Conservation (phyloP, 2,888 invertebrate species). For the Thelaira solivaga region DNA sequence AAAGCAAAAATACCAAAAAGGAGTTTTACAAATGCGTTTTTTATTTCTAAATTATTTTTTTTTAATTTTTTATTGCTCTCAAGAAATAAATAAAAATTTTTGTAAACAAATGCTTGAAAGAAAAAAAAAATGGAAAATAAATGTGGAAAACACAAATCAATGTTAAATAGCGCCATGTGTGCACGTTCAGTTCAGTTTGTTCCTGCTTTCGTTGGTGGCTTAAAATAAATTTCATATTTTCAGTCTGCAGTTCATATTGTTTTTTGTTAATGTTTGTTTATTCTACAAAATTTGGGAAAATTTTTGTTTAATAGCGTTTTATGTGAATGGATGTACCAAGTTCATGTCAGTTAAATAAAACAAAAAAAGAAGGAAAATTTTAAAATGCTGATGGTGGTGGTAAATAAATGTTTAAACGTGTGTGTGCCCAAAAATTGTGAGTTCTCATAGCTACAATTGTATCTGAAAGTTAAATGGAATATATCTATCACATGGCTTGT, state of each 20-base stretch:
- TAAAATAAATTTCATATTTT: conserved; percentile 15
- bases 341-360: no score
- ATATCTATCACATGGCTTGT: conserved; percentile 1
- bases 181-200: not conserved
- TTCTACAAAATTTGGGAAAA: conserved; percentile 2
- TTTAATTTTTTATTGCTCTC: not conserved
- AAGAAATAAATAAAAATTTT: conserved; percentile 37
- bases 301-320: not conserved
- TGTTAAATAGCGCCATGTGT: conserved; percentile 52
- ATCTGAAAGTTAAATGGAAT: conserved; percentile 41
- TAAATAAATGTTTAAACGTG: conserved; percentile 35
- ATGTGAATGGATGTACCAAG: conserved; percentile 24
- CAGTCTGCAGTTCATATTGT: conserved; percentile 24
- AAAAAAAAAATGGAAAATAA: conserved; percentile 20
- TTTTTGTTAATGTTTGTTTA: conserved; percentile 18
- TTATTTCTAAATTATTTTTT: not conserved
- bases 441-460: conserved; percentile 59
- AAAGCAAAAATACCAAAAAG: no score
- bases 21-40: no score
- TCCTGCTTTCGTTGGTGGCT: conserved; percentile 9
- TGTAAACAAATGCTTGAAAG: conserved; percentile 52
- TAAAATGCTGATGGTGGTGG: conserved; percentile 31
- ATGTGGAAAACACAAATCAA: conserved; percentile 46
- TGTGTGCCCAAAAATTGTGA: conserved; percentile 39
- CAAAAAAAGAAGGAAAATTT: no score